Conservation (phyloP, 2,113 vertebrate species). For the Xiphophorus couchianus region DNA sequence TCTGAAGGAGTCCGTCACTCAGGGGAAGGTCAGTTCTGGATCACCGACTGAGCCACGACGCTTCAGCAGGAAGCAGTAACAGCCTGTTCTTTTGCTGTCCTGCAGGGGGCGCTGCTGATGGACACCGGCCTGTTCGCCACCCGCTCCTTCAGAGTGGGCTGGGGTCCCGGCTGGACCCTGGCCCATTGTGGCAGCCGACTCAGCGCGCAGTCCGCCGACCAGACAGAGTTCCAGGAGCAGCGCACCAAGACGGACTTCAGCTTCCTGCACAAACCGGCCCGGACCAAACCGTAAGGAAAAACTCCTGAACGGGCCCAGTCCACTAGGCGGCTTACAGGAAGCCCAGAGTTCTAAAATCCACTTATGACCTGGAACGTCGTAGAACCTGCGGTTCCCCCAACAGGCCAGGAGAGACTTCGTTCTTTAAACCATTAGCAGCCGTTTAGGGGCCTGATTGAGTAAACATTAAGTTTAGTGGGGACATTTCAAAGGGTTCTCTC, state of each 20-base stretch:
- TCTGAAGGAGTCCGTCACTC: slow-evolving; percentile 83
- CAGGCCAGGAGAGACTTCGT: too few relatives aligned
- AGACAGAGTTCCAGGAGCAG: slow-evolving; percentile 28
- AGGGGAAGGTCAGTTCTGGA: slow-evolving; percentile 74
- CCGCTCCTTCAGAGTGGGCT: slow-evolving; percentile 91
- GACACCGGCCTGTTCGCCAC: slow-evolving; percentile 90
- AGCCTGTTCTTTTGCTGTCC: background rate
- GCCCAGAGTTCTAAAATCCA: too few relatives aligned
- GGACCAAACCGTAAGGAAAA: slow-evolving; percentile 86
- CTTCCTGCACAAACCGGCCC: slow-evolving; percentile 81
- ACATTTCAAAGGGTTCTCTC: too few relatives aligned
- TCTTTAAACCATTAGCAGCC: too few relatives aligned
- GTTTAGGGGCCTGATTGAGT: too few relatives aligned
- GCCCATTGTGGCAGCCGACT: slow-evolving; percentile 84
- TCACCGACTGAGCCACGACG: too few relatives aligned
- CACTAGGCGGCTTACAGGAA: too few relatives aligned
- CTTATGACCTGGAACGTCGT: too few relatives aligned
- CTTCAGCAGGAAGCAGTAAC: background rate
- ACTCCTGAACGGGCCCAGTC: background rate
- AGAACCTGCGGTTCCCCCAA: too few relatives aligned
- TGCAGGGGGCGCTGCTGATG: slow-evolving; percentile 84
- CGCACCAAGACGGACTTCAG: slow-evolving; percentile 66
- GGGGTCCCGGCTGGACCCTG: slow-evolving; percentile 92
- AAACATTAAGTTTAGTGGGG: background rate
- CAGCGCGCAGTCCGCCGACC: slow-evolving; percentile 17